A percentile compares a stretch with the other conserved stretches of the same genome.
These are phyloP conservation scores for Misgurnus anguillicaudatus DNA, from an alignment of 2,113 vertebrate species.

Conservation along the genomic window DNA sequence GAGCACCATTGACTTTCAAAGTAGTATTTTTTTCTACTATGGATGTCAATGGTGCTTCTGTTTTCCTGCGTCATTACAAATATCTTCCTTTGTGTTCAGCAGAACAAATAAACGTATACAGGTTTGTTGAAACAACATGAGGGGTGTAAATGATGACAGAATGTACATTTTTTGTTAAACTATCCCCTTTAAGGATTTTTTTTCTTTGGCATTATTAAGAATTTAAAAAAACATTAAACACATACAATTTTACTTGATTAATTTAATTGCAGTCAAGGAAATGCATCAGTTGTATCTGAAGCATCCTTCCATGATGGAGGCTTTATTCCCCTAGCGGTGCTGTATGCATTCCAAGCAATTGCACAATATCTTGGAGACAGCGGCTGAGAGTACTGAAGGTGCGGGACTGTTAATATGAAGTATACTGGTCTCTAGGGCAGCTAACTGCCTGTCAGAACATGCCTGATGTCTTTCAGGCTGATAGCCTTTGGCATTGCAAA, in stretches of 20 bases:
- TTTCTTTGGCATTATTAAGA: no score
- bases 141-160: no score
- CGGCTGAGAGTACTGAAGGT: slow-evolving; percentile 24
- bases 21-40: no score
- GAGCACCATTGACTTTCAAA: no score
- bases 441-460: slow-evolving; percentile 48
- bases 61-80: no score
- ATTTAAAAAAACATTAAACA: no score
- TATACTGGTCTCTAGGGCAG: slow-evolving; percentile 22
- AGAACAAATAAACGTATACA: no score
- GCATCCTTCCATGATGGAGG: background rate
- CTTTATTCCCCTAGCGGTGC: slow-evolving; percentile 40
- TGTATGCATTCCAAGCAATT: slow-evolving; percentile 30
- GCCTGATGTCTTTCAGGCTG: slow-evolving; percentile 35
- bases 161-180: no score
- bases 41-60: no score
- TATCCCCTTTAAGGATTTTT: no score
- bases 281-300: slow-evolving; percentile 19
- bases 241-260: slow-evolving; percentile 15
- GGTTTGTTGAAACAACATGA: no score
- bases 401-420: slow-evolving; percentile 24
- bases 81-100: no score
- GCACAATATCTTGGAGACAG: slow-evolving; percentile 40
- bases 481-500: slow-evolving; percentile 35
- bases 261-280: slow-evolving; percentile 6